A percentile compares a stretch with the other conserved stretches of the same genome.
Conservation (phyloP, 92 coral and sea anemone species). For the Palythoa grandiflora region DNA sequence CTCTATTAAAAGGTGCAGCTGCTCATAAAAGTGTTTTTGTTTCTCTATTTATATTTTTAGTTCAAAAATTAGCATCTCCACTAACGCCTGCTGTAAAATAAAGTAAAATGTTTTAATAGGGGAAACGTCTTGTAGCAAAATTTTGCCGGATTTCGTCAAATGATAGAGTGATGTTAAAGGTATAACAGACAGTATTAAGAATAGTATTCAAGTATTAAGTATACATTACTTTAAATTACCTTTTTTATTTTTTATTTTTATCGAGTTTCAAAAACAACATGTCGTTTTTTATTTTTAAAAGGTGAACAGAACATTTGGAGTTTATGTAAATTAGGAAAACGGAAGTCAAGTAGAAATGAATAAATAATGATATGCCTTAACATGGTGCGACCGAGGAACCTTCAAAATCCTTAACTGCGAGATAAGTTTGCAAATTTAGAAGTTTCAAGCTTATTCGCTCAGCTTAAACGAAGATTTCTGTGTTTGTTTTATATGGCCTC, state of each 20-base stretch:
- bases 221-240: background rate
- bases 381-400: background rate
- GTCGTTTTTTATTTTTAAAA: background rate
- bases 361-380: conserved; percentile 12
- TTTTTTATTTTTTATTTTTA: background rate
- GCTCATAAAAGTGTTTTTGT: background rate
- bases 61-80: background rate
- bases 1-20: background rate
- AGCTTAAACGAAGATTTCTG: background rate
- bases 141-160: background rate
- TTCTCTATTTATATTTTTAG: background rate
- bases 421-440: background rate
- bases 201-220: background rate
- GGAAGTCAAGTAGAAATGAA: conserved; percentile 8
- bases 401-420: background rate
- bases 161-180: background rate
- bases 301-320: background rate
- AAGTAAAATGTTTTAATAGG: background rate
- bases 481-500: conserved; percentile 16
- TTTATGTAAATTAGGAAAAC: conserved; percentile 19
- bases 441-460: background rate
- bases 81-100: background rate
- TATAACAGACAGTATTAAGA: no score
- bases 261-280: background rate
- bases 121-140: background rate